phyloP scores from a whole-genome alignment of 2,888 invertebrate genomes.

The Camptogramma bilineatum region DNA sequence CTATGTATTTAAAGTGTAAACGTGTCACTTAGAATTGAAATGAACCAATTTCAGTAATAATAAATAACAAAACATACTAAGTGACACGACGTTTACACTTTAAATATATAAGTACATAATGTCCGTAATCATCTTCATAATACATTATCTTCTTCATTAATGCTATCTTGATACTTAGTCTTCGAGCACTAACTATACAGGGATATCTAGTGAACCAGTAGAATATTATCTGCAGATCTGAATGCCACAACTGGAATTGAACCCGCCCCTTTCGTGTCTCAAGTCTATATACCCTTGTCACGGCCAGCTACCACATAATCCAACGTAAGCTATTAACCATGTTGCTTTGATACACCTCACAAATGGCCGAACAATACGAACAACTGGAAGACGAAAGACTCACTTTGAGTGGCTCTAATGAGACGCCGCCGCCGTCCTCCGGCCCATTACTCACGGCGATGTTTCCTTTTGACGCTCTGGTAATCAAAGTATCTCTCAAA shows the following conservation, averaged over 20 bases:
- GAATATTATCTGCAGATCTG: background rate
- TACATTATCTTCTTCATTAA: too few species aligned
- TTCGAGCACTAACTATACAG: too few species aligned
- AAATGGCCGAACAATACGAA: constrained; percentile 40
- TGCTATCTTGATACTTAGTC: too few species aligned
- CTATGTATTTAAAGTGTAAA: too few species aligned
- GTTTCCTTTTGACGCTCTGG: constrained; percentile 60
- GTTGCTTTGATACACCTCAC: constrained; percentile 28
- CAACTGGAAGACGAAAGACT: constrained; percentile 46
- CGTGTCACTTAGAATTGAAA: too few species aligned
- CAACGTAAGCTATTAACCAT: constrained; percentile 15
- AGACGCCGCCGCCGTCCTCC: constrained; percentile 46
- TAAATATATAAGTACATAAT: too few species aligned
- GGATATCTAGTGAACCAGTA: too few species aligned
- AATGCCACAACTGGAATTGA: background rate
- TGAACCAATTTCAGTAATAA: too few species aligned
- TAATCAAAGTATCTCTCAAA: constrained; percentile 62
- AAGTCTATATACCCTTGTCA: constrained; percentile 1
- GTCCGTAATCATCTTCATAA: too few species aligned
- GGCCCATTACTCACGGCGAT: constrained; percentile 58
- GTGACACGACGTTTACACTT: too few species aligned
- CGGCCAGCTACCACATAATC: constrained; percentile 2
- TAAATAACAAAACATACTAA: too few species aligned
- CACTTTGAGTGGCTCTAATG: constrained; percentile 58
- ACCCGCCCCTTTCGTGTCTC: background rate